These are phyloP conservation scores for Mesorhabditis spiculigera DNA, from an alignment of 2,888 invertebrate genomes.

Conservation along the genomic window DNA sequence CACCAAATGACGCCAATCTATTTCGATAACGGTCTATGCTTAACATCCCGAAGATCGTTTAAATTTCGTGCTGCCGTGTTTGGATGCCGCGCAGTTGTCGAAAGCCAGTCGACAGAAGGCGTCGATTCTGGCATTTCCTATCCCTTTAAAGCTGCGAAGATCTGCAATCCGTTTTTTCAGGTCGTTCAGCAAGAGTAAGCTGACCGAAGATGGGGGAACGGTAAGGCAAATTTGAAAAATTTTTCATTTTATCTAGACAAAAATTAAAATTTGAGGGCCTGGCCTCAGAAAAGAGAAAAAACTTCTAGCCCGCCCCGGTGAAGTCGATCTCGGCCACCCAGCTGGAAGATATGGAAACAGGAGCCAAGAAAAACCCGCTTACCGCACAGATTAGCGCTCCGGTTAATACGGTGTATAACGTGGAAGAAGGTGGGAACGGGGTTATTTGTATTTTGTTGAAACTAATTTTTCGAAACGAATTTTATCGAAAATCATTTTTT, in stretches of 20 bases:
- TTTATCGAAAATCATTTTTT: too few species aligned
- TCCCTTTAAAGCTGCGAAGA: too few species aligned
- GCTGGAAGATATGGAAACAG: not conserved
- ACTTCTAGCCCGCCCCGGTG: not conserved
- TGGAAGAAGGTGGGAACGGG: constrained; percentile 4
- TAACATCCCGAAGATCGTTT: too few species aligned
- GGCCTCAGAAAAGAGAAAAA: not conserved
- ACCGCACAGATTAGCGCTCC: constrained; percentile 2
- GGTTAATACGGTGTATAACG: not conserved
- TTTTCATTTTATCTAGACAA: too few species aligned
- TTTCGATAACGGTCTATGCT: constrained; percentile 13
- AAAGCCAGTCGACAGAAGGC: too few species aligned
- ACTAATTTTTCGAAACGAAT: not conserved
- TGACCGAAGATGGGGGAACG: too few species aligned
- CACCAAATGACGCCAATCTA: constrained; percentile 27
- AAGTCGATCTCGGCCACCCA: not conserved
- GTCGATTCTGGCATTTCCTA: too few species aligned
- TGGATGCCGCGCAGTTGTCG: too few species aligned
- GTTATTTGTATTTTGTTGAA: not conserved
- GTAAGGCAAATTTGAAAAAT: too few species aligned
- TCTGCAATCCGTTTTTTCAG: not conserved
- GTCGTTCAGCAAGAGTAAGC: not conserved
- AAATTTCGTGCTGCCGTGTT: too few species aligned
- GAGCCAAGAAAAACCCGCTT: not conserved
- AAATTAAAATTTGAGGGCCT: too few species aligned